A percentile compares a stretch with the other conserved stretches of the same genome.
These are phyloP conservation scores for Molossus alvarezi DNA, from an alignment of 2,797 vertebrate genomes.

Conservation along the genomic window DNA sequence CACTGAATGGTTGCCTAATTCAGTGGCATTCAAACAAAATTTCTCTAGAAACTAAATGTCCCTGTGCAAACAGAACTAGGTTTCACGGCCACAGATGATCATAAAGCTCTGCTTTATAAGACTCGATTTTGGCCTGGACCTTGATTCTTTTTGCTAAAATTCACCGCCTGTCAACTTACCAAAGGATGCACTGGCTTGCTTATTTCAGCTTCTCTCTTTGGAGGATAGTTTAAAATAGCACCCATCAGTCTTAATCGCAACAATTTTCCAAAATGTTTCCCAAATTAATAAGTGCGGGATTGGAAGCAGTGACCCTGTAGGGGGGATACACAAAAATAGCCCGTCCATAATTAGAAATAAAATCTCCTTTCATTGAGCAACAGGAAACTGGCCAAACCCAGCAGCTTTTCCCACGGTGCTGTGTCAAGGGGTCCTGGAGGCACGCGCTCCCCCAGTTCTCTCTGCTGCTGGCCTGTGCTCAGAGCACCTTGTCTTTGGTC, in stretches of 20 bases:
- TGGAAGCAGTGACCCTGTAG: slow-evolving; percentile 76
- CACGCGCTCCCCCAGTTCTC: background rate
- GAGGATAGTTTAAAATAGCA: slow-evolving; percentile 82
- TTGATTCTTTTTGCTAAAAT: slow-evolving; percentile 80
- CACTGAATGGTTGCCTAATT: slow-evolving; percentile 44
- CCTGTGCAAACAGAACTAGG: slow-evolving; percentile 56
- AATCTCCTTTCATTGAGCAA: slow-evolving; percentile 78
- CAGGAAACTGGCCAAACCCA: slow-evolving; percentile 63
- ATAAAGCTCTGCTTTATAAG: slow-evolving; percentile 67
- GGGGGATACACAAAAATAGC: slow-evolving; percentile 79
- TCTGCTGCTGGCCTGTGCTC: background rate
- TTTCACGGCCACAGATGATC: slow-evolving; percentile 61
- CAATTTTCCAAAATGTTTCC: slow-evolving; percentile 83
- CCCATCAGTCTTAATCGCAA: slow-evolving; percentile 83
- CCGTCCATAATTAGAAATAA: slow-evolving; percentile 79
- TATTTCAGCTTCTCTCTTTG: slow-evolving; percentile 76
- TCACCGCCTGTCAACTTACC: slow-evolving; percentile 75
- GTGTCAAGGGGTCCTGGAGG: slow-evolving; percentile 13
- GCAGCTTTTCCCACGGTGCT: slow-evolving; percentile 18
- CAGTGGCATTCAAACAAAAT: slow-evolving; percentile 66
- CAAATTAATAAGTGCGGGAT: slow-evolving; percentile 82
- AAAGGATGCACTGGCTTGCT: slow-evolving; percentile 77
- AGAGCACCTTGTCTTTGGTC: slow-evolving; percentile 17
- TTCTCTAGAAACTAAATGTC: slow-evolving; percentile 69
- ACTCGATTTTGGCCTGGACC: slow-evolving; percentile 79